Evolutionary conservation across 2,113 vertebrate genomes (phyloP).

Genomic region (Semnornis frantzii): DNA sequence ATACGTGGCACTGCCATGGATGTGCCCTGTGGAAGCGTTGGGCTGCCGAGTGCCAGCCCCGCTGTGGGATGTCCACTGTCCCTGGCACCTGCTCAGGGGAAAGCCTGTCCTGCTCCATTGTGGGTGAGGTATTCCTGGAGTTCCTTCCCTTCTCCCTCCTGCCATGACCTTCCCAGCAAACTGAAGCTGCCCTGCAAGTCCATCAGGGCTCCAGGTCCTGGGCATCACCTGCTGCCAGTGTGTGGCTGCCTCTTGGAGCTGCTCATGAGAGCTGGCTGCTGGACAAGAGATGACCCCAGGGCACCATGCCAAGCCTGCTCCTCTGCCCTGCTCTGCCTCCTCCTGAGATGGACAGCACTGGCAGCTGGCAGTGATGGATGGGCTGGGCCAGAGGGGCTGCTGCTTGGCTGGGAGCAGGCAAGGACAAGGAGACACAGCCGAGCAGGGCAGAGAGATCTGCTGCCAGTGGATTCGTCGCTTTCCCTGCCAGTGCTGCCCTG

Average conservation of each 20-base stretch:
- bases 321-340: background rate
- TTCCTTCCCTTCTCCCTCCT: background rate
- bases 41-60: background rate
- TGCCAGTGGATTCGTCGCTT: background rate
- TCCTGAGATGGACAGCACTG: fast-evolving
- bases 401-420: no score
- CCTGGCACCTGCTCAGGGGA: background rate
- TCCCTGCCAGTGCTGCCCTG: background rate
- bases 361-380: background rate
- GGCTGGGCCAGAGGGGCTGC: no score
- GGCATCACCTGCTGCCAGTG: background rate
- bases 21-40: background rate
- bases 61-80: background rate
- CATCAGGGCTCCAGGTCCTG: background rate
- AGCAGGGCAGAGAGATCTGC: background rate
- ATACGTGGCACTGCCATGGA: background rate
- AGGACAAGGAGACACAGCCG: no score
- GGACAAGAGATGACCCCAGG: fast-evolving
- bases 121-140: no score
- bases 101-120: fast-evolving
- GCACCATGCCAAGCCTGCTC: fast-evolving
- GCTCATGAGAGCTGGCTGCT: fast-evolving
- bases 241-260: background rate
- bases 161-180: fast-evolving
- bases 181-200: fast-evolving